A percentile compares a stretch with the other conserved stretches of the same genome.
Conservation (phyloP, 2,888 invertebrate genomes). For the Acheta domesticus region DNA sequence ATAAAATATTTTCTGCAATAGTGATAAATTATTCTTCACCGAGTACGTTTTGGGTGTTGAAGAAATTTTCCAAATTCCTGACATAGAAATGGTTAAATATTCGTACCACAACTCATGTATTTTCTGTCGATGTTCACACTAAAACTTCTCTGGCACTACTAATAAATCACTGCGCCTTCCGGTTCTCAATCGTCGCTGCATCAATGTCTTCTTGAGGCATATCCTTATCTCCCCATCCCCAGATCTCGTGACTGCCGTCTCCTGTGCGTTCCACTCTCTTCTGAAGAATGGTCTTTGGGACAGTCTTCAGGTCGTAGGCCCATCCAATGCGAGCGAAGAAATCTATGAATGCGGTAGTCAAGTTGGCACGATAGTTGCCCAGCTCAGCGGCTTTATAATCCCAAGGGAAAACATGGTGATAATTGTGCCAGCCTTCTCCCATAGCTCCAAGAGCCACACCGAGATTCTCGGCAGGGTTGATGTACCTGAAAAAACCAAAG, state of each 20-base stretch:
- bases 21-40: too few relatives aligned
- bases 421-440: slow-evolving; percentile 58
- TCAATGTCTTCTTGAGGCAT: neutral
- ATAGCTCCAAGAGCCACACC: slow-evolving; percentile 47
- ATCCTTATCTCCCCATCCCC: neutral
- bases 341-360: slow-evolving; percentile 75
- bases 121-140: too few relatives aligned
- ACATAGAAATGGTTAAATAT: neutral
- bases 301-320: slow-evolving; percentile 84
- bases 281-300: slow-evolving; percentile 64
- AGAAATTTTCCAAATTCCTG: neutral
- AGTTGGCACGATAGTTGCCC: slow-evolving; percentile 62
- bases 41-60: too few relatives aligned
- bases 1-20: too few relatives aligned
- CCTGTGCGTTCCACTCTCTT: slow-evolving; percentile 70
- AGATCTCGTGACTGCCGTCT: slow-evolving; percentile 53
- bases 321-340: slow-evolving; percentile 78
- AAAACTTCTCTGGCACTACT: too few relatives aligned
- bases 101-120: neutral
- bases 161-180: neutral
- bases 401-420: slow-evolving; percentile 70
- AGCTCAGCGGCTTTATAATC: slow-evolving; percentile 81
- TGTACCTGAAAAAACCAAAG: slow-evolving; percentile 26
- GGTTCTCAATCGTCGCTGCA: neutral
- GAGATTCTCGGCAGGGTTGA: slow-evolving; percentile 48